A percentile compares a stretch with the other conserved stretches of the same genome.
Evolutionary conservation across 2,113 vertebrate species (phyloP).

Genomic region (Acinonyx jubatus): DNA sequence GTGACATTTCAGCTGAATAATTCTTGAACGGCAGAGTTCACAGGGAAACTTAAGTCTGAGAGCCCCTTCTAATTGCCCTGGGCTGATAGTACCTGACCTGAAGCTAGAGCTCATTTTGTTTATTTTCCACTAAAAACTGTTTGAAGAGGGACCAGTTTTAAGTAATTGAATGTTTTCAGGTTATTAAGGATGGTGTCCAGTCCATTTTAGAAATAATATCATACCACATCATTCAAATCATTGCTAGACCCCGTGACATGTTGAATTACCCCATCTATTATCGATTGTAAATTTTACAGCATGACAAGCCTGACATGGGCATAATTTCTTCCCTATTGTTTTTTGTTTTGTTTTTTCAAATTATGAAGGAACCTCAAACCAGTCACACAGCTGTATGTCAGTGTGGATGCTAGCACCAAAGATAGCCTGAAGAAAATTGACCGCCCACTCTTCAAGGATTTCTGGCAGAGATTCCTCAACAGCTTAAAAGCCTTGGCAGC

Average conservation of each 20-base stretch:
- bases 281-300: neutral
- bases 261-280: neutral
- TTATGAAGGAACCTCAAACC: conserved; percentile 90
- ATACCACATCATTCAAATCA: neutral
- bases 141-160: neutral
- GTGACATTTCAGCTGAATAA: neutral
- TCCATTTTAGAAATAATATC: conserved; percentile 6
- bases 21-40: neutral
- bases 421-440: conserved; percentile 96
- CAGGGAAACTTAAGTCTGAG: neutral
- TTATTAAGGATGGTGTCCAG: neutral
- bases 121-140: conserved; percentile 5
- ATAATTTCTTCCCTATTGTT: neutral
- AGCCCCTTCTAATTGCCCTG: neutral
- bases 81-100: neutral
- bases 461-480: conserved; percentile 96
- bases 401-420: conserved; percentile 95
- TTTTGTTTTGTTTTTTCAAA: neutral
- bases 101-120: neutral
- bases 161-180: neutral
- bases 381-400: conserved; percentile 97
- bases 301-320: neutral
- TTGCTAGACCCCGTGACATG: neutral
- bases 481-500: conserved; percentile 94
- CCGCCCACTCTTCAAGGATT: conserved; percentile 97